phyloP scores from a whole-genome alignment of 1,140 invertebrate species.

The Psilanteris sp. region DNA sequence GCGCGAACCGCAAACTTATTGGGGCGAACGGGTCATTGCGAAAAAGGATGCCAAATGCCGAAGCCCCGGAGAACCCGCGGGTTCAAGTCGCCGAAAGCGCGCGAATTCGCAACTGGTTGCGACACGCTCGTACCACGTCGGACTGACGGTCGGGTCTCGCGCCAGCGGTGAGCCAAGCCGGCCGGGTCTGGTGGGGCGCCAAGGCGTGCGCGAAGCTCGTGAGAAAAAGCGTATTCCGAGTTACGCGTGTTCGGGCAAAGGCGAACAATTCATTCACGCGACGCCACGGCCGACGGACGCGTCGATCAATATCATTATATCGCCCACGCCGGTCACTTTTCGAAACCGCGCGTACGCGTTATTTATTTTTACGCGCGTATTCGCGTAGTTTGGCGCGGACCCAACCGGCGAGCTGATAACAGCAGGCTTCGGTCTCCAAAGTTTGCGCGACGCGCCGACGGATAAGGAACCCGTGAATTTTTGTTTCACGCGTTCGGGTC shows the following conservation, averaged over 20 bases:
- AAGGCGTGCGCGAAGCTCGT: slow-evolving; percentile 51
- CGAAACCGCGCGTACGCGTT: too few species aligned
- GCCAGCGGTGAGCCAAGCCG: slow-evolving; percentile 29
- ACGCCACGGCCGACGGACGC: slow-evolving; percentile 10
- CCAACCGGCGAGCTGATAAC: too few species aligned
- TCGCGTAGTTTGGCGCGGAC: too few species aligned
- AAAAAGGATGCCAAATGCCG: too few species aligned
- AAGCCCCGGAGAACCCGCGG: too few species aligned
- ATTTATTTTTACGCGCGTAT: too few species aligned
- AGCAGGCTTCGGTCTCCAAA: too few species aligned
- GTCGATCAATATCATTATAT: slow-evolving; percentile 53
- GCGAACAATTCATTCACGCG: slow-evolving; percentile 48
- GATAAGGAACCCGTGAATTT: not conserved
- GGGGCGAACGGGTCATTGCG: too few species aligned
- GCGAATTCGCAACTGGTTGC: slow-evolving; percentile 12
- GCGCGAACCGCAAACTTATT: too few species aligned
- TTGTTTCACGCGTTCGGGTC: not conserved
- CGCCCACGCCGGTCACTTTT: slow-evolving; percentile 32
- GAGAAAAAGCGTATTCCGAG: slow-evolving; percentile 37
- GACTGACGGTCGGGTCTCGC: slow-evolving; percentile 21
- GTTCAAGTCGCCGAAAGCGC: not conserved
- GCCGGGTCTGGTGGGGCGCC: slow-evolving; percentile 32
- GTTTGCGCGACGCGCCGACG: not conserved
- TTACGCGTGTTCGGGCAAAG: slow-evolving; percentile 41
- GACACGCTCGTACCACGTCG: slow-evolving; percentile 14